A percentile compares a stretch with the other conserved stretches of the same genome.
Conservation (phyloP, 2,797 vertebrate species). For the Ibycter americanus region DNA sequence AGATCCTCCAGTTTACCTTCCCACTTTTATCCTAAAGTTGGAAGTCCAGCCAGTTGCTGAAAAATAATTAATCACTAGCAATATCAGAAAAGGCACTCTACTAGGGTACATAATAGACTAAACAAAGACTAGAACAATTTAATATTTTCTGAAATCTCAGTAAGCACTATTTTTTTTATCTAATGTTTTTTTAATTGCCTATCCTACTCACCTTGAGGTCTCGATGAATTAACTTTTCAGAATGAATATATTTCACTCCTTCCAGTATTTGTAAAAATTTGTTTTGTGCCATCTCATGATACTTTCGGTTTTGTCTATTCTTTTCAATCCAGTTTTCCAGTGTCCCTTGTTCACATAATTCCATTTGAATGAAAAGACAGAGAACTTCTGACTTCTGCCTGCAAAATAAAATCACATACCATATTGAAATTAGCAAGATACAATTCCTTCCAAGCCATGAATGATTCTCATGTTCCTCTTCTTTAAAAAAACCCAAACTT, state of each 20-base stretch:
- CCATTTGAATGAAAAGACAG: slow-evolving; percentile 91
- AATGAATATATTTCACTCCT: slow-evolving; percentile 87
- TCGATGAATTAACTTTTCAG: slow-evolving; percentile 83
- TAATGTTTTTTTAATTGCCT: not conserved
- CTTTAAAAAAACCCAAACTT: not conserved
- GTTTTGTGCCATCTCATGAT: slow-evolving; percentile 62
- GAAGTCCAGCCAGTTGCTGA: not conserved
- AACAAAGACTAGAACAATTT: not conserved
- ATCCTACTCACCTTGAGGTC: slow-evolving; percentile 86
- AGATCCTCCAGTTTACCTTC: not conserved
- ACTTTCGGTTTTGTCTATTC: not conserved
- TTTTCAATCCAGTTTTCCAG: slow-evolving; percentile 79
- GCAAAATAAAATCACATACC: slow-evolving; percentile 12
- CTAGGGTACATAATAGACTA: not conserved
- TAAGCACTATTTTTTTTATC: not conserved
- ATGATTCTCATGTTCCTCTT: not conserved
- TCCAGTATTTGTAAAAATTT: slow-evolving; percentile 79
- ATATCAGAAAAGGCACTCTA: not conserved
- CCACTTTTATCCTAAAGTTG: not conserved
- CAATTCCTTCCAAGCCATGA: not conserved
- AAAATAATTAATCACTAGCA: not conserved
- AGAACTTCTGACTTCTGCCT: slow-evolving; percentile 5
- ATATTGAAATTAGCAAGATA: not conserved
- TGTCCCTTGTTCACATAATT: slow-evolving; percentile 82
- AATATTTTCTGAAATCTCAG: not conserved